Evolutionary conservation across 2,888 invertebrate species (phyloP).

Genomic region (Catocala nupta): DNA sequence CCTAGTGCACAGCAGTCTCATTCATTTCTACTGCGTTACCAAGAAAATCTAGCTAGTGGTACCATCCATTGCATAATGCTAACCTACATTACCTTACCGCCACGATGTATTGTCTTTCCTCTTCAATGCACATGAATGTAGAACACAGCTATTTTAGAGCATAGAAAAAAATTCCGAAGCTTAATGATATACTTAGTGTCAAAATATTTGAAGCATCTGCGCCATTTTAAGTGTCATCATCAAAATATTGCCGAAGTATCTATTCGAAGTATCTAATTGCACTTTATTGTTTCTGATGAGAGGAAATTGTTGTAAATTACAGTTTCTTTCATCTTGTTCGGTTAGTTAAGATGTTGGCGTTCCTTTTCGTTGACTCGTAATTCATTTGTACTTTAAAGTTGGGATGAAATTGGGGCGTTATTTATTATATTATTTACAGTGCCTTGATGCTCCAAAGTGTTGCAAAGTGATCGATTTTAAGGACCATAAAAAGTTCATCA

Average conservation of each 20-base stretch:
- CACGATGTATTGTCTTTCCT: slow-evolving; percentile 34
- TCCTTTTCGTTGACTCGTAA: too few relatives aligned
- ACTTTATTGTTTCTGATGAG: slow-evolving; percentile 22
- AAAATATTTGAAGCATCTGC: slow-evolving; percentile 27
- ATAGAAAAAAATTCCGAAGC: neutral
- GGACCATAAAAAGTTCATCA: too few relatives aligned
- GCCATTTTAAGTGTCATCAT: neutral
- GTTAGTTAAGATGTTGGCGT: too few relatives aligned
- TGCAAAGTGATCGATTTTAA: too few relatives aligned
- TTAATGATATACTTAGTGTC: slow-evolving; percentile 21
- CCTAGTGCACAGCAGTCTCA: too few relatives aligned
- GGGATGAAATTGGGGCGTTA: too few relatives aligned
- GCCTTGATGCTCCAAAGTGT: too few relatives aligned
- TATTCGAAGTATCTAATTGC: slow-evolving; percentile 27
- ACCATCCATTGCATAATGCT: slow-evolving; percentile 11
- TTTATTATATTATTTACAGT: too few relatives aligned
- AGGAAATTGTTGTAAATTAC: slow-evolving; percentile 29
- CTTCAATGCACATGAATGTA: slow-evolving; percentile 28
- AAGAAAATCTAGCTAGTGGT: too few relatives aligned
- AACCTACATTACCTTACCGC: slow-evolving; percentile 31
- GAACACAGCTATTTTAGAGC: slow-evolving; percentile 13
- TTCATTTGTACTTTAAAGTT: too few relatives aligned
- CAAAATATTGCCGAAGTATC: too few relatives aligned
- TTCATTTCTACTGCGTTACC: too few relatives aligned
- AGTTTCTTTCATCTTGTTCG: slow-evolving; percentile 3